Evolutionary conservation across 2,113 vertebrate genomes (phyloP).

Genomic region (Vulpes vulpes): DNA sequence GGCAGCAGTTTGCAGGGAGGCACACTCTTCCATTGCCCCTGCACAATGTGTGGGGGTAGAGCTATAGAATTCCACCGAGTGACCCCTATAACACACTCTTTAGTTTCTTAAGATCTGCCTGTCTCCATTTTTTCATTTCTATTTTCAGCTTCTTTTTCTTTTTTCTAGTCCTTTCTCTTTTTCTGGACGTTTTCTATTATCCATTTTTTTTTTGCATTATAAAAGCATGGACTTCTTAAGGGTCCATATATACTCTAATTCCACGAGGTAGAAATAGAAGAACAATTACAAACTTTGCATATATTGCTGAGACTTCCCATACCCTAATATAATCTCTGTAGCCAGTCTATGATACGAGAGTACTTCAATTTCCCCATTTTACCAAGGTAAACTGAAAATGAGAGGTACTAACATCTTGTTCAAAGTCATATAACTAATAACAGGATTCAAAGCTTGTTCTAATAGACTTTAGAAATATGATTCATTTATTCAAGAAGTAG

Average conservation of each 20-base stretch:
- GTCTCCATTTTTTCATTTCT: neutral
- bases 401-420: neutral
- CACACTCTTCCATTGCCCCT: neutral
- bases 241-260: neutral
- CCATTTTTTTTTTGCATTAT: neutral
- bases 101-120: neutral
- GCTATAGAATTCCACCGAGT: neutral
- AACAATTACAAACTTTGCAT: neutral
- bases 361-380: neutral
- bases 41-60: neutral
- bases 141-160: neutral
- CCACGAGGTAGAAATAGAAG: neutral
- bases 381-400: neutral
- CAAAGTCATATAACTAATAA: neutral
- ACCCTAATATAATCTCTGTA: neutral
- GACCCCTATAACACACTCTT: neutral
- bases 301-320: neutral
- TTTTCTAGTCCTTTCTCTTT: neutral
- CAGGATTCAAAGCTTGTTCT: neutral
- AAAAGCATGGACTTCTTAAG: neutral
- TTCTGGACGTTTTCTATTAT: neutral
- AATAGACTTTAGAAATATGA: neutral
- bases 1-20: neutral
- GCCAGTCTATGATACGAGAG: neutral
- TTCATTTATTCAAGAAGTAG: neutral